These are phyloP conservation scores for Scomberomorus guttatus DNA, from an alignment of 2,797 vertebrate genomes.

Conservation along the genomic window DNA sequence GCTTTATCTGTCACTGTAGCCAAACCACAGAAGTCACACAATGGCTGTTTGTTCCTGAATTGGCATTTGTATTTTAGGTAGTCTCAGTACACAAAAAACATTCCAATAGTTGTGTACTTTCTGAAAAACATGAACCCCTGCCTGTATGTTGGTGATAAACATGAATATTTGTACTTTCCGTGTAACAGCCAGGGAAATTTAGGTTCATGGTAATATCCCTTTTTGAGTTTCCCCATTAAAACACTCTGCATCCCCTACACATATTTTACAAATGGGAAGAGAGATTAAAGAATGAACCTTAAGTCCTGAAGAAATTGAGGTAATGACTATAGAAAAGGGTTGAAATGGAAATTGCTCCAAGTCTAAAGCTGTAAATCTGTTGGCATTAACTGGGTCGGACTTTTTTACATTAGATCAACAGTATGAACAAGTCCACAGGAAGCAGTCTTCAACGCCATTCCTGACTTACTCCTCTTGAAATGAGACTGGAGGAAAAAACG, in stretches of 20 bases:
- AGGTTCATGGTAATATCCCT: not conserved
- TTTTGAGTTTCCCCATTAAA: not conserved
- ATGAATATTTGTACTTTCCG: too few species aligned
- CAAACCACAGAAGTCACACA: not conserved
- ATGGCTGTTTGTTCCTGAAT: not conserved
- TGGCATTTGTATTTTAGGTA: not conserved
- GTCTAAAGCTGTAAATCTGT: not conserved
- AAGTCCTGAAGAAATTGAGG: not conserved
- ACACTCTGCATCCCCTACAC: not conserved
- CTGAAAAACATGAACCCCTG: not conserved
- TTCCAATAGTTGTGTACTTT: not conserved
- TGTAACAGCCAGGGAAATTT: not conserved
- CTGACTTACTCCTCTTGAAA: slow-evolving; percentile 31
- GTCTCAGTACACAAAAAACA: not conserved
- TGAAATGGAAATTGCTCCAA: not conserved
- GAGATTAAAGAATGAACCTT: not conserved
- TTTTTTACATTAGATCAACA: slow-evolving; percentile 18
- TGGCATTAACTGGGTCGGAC: not conserved
- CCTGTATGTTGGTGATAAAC: not conserved
- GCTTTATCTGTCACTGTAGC: not conserved
- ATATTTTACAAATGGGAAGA: not conserved
- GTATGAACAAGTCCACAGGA: not conserved
- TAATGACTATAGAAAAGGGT: not conserved
- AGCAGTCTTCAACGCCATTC: slow-evolving; percentile 4
- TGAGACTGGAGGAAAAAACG: slow-evolving; percentile 32